Percentiles rank a stretch among this genome's conserved stretches.
Evolutionary conservation across 2,113 vertebrate species (phyloP).

Genomic region (Toxotes jaculatrix): DNA sequence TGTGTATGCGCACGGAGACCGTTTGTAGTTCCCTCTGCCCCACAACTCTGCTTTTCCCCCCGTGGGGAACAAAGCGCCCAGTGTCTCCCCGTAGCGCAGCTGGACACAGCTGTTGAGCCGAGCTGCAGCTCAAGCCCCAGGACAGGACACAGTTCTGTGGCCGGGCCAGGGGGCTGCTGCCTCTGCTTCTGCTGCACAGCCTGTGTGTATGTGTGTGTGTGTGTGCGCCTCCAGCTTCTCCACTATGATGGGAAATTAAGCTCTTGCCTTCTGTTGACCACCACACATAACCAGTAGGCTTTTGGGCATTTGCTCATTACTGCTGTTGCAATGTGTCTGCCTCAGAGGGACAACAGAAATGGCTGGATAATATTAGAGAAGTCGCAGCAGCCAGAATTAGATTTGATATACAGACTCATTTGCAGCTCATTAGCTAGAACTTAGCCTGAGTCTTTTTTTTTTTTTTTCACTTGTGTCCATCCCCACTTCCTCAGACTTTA

Average conservation of each 20-base stretch:
- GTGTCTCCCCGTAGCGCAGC: constrained; percentile 73
- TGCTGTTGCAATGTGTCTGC: constrained; percentile 19
- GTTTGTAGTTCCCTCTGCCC: constrained; percentile 35
- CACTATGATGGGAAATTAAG: not conserved
- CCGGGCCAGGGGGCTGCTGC: not conserved
- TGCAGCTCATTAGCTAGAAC: constrained; percentile 31
- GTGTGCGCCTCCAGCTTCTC: constrained; percentile 2
- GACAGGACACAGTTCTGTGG: constrained; percentile 14
- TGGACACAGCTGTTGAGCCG: constrained; percentile 78
- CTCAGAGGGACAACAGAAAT: constrained; percentile 30
- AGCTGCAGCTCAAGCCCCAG: constrained; percentile 30
- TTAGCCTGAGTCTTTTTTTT: not conserved
- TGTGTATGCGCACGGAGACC: constrained; percentile 14
- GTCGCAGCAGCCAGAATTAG: constrained; percentile 34
- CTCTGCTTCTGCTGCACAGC: constrained; percentile 1
- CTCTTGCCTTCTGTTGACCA: not conserved
- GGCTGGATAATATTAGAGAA: constrained; percentile 38
- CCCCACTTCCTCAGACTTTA: constrained; percentile 20
- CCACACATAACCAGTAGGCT: constrained; percentile 10
- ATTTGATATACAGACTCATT: constrained; percentile 47
- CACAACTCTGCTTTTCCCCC: constrained; percentile 38
- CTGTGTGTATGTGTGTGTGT: not conserved
- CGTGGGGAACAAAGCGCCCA: constrained; percentile 76
- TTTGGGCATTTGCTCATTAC: constrained; percentile 34
- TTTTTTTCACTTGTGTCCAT: constrained; percentile 8